phyloP scores from a whole-genome alignment of 2,888 invertebrate genomes.

The Oxycera nigricornis region DNA sequence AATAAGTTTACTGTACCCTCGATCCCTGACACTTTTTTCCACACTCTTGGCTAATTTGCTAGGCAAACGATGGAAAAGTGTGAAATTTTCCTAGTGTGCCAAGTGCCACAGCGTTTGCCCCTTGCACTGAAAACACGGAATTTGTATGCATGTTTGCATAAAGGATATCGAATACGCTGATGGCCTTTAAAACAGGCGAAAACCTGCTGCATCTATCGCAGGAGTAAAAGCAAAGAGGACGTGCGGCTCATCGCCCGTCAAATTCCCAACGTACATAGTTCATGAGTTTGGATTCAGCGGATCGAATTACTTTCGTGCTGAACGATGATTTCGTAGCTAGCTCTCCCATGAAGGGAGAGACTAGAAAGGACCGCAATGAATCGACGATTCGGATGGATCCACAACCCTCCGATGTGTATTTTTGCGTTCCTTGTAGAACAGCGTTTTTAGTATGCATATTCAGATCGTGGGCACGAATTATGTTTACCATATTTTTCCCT shows the following conservation, averaged over 20 bases:
- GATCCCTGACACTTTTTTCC: slow-evolving; percentile 28
- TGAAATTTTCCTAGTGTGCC: slow-evolving; percentile 40
- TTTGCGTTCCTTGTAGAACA: slow-evolving; percentile 28
- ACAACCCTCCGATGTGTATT: neutral
- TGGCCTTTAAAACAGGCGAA: slow-evolving; percentile 3
- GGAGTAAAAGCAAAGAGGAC: neutral
- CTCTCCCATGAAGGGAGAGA: neutral
- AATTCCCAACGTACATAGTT: slow-evolving; percentile 15
- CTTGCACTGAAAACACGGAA: slow-evolving; percentile 17
- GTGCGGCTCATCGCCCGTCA: neutral
- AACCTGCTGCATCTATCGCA: slow-evolving; percentile 16
- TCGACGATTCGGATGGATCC: neutral
- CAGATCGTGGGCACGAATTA: slow-evolving; percentile 21
- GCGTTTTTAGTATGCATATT: slow-evolving; percentile 34
- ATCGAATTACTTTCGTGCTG: slow-evolving; percentile 41
- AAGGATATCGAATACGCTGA: slow-evolving; percentile 4
- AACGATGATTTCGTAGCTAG: neutral
- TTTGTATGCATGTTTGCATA: slow-evolving; percentile 37
- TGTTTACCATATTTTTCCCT: neutral
- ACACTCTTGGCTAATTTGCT: slow-evolving; percentile 29
- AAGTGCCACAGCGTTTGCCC: slow-evolving; percentile 10
- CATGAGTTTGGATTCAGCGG: slow-evolving; percentile 44
- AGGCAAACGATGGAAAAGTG: slow-evolving; percentile 44
- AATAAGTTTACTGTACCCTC: slow-evolving; percentile 18
- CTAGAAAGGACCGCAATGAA: slow-evolving; percentile 27